Base-by-base conservation (phyloP, 2,797 vertebrate genomes). In the Distichodus sexfasciatus region DNA sequence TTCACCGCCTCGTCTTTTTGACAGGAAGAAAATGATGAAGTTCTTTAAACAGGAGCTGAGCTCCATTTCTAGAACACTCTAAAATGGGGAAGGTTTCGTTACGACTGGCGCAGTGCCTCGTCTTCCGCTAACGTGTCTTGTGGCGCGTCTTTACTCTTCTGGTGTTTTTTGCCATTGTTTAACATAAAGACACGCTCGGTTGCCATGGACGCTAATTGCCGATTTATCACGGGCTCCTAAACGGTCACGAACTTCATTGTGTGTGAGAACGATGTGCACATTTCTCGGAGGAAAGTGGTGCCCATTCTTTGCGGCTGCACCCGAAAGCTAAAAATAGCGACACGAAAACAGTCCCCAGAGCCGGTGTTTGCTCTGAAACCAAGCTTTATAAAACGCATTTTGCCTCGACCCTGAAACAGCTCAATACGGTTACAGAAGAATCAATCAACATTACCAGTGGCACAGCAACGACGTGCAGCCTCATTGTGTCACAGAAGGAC, bases 201-300 rank as follows among this genome's bases (percentile, higher is more conserved):
- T 47, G 46, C 69, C 50, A 69, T 40, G 41, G 61, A 50, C 43
- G 53, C 36, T 48, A 48, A 75, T 62, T 64, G 50, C 9, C 38
- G 55, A 38, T 62, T 23, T 60, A 53, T 26, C 38, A 17, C 7
- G 6, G 12, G 3, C 23, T 60, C 9, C 40, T 43, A n/a, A 38
- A 24, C 31, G 43, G n/a, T 59, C 14, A 51, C 35, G 2, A 38
- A 58, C n/a, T 14, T 2, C 36, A 38, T 58, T 40, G 54, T 31
- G 3, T 24, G 26, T 26, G 40, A 33, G 40, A 44, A 14, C 23
- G 53, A 33, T 12, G 19, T 11, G 12, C 2, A 65, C 46, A 50
- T 65, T 17, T 65, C 28, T 35, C 9, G n/a, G 36, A 64, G 6
- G 8, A 29, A 40, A 19, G 26, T 3, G 28, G 23, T n/a, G 15